Percentiles rank a stretch among this genome's conserved stretches.
Evolutionary conservation across 2,113 vertebrate genomes (phyloP).

Genomic region (Plecturocebus donacophilus): DNA sequence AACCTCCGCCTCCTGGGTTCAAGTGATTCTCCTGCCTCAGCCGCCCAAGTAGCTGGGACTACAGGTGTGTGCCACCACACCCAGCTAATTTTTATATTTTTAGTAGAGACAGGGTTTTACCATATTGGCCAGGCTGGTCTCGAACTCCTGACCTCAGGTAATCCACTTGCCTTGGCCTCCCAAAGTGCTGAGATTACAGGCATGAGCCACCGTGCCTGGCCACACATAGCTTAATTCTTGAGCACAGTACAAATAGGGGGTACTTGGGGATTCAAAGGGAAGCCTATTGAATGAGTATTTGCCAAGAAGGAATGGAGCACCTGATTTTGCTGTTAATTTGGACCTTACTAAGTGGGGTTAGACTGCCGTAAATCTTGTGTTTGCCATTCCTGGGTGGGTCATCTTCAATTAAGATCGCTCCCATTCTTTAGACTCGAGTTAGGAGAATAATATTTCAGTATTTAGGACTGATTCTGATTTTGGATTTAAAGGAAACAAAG

Average conservation of each 20-base stretch:
- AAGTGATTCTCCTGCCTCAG: not conserved
- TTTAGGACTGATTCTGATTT: conserved; percentile 56
- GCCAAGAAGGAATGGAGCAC: not conserved
- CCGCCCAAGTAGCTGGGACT: not conserved
- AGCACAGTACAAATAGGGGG: not conserved
- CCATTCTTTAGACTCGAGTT: not conserved
- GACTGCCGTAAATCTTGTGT: not conserved
- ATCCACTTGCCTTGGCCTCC: not conserved
- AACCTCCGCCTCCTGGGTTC: not conserved
- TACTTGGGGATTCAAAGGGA: not conserved
- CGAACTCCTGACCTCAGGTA: not conserved
- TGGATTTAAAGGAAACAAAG: conserved; percentile 47
- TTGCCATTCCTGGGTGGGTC: not conserved
- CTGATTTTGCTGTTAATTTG: conserved; percentile 26
- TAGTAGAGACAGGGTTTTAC: not conserved
- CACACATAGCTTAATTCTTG: conserved; percentile 2
- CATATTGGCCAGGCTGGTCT: not conserved
- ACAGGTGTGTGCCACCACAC: not conserved
- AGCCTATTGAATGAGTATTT: not conserved
- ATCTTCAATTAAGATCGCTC: conserved; percentile 10
- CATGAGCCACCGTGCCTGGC: too few species aligned
- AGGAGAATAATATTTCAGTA: not conserved
- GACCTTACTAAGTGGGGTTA: not conserved
- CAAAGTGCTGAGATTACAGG: too few species aligned
- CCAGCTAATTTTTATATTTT: too few species aligned